phyloP scores from a whole-genome alignment of 2,113 vertebrate genomes.

The Tenebrosternarchus preto region DNA sequence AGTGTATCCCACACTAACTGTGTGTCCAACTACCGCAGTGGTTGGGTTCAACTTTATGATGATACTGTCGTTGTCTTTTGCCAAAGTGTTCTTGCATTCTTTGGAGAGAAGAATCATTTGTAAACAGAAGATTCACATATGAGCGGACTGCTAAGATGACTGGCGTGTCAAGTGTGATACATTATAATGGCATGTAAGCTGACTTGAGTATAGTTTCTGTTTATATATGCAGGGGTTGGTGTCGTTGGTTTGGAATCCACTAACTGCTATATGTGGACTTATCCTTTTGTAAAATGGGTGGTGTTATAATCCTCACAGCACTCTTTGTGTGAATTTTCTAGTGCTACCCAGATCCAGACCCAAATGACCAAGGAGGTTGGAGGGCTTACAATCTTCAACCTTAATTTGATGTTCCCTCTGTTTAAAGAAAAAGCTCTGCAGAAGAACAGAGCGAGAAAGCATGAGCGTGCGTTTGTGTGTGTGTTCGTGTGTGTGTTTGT shows the following conservation, averaged over 20 bases:
- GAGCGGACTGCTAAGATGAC: neutral
- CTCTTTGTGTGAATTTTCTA: neutral
- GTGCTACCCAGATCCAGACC: neutral
- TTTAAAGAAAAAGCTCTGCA: neutral
- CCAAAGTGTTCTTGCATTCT: neutral
- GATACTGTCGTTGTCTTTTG: neutral
- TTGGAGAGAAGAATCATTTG: constrained; percentile 6
- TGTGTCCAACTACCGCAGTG: neutral
- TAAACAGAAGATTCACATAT: neutral
- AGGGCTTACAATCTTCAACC: neutral
- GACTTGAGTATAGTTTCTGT: neutral
- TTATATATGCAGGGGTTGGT: constrained; percentile 5
- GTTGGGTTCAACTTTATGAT: neutral
- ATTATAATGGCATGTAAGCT: constrained; percentile 12
- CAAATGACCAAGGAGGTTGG: neutral
- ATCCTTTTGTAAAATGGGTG: neutral
- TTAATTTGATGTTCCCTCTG: neutral
- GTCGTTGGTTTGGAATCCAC: constrained; percentile 28
- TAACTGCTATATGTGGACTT: neutral
- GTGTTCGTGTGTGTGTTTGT: constrained; percentile 6
- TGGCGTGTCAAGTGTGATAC: constrained; percentile 25
- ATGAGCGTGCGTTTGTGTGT: neutral
- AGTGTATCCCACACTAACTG: neutral
- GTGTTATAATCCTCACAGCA: neutral
- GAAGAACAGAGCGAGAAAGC: neutral